phyloP scores from a whole-genome alignment of 2,797 vertebrate genomes.

The Presbytis comata region DNA sequence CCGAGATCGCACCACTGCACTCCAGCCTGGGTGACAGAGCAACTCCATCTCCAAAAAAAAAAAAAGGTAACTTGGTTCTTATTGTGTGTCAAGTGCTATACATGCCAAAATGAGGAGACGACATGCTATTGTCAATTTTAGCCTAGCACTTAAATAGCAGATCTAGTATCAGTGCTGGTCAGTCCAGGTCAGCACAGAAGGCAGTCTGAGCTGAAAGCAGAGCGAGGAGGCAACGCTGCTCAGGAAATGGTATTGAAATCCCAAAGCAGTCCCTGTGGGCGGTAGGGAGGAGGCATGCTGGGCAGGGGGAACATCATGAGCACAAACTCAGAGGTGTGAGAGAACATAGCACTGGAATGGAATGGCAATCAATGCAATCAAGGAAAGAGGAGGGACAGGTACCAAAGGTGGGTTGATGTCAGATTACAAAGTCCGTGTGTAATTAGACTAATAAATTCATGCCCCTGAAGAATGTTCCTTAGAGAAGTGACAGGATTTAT shows the following conservation, averaged over 20 bases:
- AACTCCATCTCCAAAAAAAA: neutral
- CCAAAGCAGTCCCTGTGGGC: too few relatives aligned
- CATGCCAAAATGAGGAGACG: neutral
- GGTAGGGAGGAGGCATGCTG: neutral
- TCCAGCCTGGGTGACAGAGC: neutral
- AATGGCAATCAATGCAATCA: neutral
- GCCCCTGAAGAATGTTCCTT: neutral
- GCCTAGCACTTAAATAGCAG: too few relatives aligned
- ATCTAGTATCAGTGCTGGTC: fast-evolving
- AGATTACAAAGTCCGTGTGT: neutral
- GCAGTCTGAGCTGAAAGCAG: neutral
- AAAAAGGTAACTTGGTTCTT: neutral
- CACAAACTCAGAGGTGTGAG: neutral
- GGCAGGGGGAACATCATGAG: neutral
- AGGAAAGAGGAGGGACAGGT: neutral
- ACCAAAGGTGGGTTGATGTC: neutral
- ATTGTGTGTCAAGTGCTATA: neutral
- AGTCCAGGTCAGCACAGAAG: neutral
- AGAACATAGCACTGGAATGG: neutral
- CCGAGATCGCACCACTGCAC: neutral
- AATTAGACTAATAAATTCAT: neutral
- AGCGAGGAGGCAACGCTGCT: neutral
- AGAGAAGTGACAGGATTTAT: neutral
- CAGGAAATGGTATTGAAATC: neutral
- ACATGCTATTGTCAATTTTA: neutral